A percentile compares a stretch with the other conserved stretches of the same genome.
These are phyloP conservation scores for Clunio marinus DNA, from an alignment of 2,888 invertebrate species.

Conservation along the genomic window DNA sequence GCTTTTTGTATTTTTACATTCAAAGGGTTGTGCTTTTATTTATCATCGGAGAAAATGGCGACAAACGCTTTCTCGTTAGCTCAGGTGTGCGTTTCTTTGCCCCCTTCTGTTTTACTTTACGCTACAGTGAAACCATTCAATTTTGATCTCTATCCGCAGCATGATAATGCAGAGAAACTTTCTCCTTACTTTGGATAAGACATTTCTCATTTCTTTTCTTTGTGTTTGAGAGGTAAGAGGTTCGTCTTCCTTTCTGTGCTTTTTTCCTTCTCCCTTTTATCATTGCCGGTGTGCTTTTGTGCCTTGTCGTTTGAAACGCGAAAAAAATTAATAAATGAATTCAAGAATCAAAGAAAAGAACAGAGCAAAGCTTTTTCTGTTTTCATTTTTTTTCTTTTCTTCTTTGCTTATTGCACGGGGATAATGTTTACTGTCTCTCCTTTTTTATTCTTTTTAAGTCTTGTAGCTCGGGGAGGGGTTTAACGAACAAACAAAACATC, in stretches of 20 bases:
- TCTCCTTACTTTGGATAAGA: background rate
- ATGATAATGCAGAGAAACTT: background rate
- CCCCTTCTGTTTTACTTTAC: background rate
- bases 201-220: background rate
- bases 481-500: background rate
- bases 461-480: background rate
- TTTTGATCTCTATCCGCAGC: background rate
- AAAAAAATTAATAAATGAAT: conserved; percentile 29
- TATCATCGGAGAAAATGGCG: background rate
- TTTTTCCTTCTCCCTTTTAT: background rate
- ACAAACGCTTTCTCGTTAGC: background rate
- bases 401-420: background rate
- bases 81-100: background rate
- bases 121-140: background rate
- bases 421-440: conserved; percentile 1
- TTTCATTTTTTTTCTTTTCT: conserved; percentile 10
- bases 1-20: background rate
- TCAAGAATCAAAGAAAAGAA: background rate
- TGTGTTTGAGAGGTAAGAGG: no score
- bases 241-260: background rate
- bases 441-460: background rate
- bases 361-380: conserved; percentile 2
- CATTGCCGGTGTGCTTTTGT: background rate
- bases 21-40: conserved; percentile 8
- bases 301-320: background rate